Base-by-base conservation (phyloP, 2,797 vertebrate species). In the Acanthurus leucopareius region DNA sequence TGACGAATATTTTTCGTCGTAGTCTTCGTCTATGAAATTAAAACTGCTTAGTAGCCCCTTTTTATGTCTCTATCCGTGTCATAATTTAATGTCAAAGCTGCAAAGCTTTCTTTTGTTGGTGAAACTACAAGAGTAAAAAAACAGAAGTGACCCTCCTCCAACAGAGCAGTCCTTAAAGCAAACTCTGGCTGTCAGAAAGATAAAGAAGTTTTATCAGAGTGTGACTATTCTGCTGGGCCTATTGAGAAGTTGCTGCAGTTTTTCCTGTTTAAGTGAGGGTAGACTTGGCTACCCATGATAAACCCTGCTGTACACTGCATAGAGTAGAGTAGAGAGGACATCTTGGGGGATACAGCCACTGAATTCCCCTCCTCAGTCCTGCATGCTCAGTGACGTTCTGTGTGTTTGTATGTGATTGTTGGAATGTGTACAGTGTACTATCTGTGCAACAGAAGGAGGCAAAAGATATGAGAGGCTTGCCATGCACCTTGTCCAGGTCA, bases 161-260 rank as follows among this genome's bases (percentile, higher is more conserved):
- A 80, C 59, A 83, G 78, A 84, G 70, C 60, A 76, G 71, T 82
- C n/a, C 60, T 89, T 64, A 86, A 70, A 88, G 51, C 70, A 66
- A 75, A 59, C 57, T 65, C 42, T 49, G 25, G 73, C 70, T 89
- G 87, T 90, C 88, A 88, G 75, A 83, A 49, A 85, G 74, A 91
- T 89, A 85, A 81, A 91, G 88, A 89, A 77, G 79, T 88, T 79
- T 59, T 83, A 86, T 88, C 75, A 84, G 74, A 80, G 32, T 87
- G 70, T 85, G 72, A 85, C 79, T 82, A 62, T 80, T 79, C 53
- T 81, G 74, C 49, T 70, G 58, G 61, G 69, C 77, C 84, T 79
- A 63, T 53, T 84, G 82, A 88, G 85, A 82, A 77, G 83, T 73
- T 69, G 75, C 77, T 62, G 77, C 63, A 76, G 61, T 51, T 83